Base-by-base conservation (phyloP, 2,113 vertebrate genomes). In the Rhinichthys klamathensis region DNA sequence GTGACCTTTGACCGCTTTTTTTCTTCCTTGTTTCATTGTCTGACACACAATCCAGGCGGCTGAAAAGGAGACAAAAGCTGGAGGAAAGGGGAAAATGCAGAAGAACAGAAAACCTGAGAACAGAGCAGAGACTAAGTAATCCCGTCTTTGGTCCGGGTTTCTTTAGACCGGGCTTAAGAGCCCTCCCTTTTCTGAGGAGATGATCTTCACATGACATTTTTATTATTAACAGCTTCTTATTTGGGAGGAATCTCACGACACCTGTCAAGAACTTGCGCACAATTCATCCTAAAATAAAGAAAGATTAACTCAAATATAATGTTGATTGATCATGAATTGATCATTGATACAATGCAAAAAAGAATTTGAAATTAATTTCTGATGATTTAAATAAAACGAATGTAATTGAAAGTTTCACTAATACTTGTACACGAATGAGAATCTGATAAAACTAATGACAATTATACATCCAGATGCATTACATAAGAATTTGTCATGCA, bases 171-270 rank as follows among this genome's bases (percentile, higher is more conserved):
- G 84, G 72, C 79, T 79, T 18, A 80, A 54, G 30, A 49, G 38
- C 77, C 51, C 27, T 82, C 89, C 35, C 38, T 27, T 73, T 84
- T 91, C 89, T 88, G 35, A 89, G 87, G 81, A 86, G 90, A 82
- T 13, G 76, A 90, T 90, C 93, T 93, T 93, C 90, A 92, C 92
- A 88, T 92, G 90, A 88, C 90, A 89, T 95, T 94, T 91, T 91
- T 89, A 90, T 91, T 89, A 92, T 94, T 91, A 94, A 94, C 89
- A 88, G 93, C 91, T 93, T 38, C 56, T 38, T 73, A 91, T 92
- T 94, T 91, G 92, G 90, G 93, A n/a, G 92, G 91, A 93, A 92
- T 93, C 93, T 94, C 90, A 89, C 87, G 82, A 92, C 74, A 82
- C 72, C 38, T 49, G 81, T 74, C 82, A 75, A 56, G 79, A 88